phyloP scores from a whole-genome alignment of 1,140 invertebrate genomes.

The Fragariocoptes setiger region DNA sequence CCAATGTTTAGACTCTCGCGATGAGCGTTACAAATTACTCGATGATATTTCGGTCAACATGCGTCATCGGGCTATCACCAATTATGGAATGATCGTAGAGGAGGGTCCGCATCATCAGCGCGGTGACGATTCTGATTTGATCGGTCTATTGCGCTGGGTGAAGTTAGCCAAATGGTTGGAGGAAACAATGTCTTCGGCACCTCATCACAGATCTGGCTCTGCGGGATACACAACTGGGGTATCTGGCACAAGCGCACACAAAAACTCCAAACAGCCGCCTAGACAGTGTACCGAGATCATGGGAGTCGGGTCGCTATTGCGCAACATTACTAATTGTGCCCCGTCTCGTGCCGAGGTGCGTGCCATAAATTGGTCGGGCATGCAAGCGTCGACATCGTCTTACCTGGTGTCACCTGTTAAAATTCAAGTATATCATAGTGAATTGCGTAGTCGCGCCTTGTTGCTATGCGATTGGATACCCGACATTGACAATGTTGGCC shows the following conservation, averaged over 20 bases:
- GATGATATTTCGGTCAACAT: conserved; percentile 40
- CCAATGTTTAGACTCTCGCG: conserved; percentile 22
- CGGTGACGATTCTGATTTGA: background rate
- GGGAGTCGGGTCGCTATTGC: conserved; percentile 2
- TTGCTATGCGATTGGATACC: background rate
- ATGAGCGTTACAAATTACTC: conserved; percentile 18
- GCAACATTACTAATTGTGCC: conserved; percentile 1
- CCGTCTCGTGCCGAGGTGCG: conserved; percentile 17
- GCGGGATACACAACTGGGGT: too few relatives aligned
- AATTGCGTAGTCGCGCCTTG: background rate
- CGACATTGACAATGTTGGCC: background rate
- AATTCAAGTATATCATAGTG: background rate
- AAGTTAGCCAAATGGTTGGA: background rate
- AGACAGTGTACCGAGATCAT: conserved; percentile 19
- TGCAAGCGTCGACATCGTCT: background rate
- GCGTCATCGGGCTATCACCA: conserved; percentile 29
- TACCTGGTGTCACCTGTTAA: background rate
- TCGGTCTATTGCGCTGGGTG: background rate
- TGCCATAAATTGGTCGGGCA: background rate
- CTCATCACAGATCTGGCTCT: too few relatives aligned
- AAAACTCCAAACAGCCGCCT: conserved; percentile 3
- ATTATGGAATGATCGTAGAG: conserved; percentile 42
- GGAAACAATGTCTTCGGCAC: background rate
- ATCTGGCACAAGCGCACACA: too few relatives aligned
- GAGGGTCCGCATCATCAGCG: background rate